Base-by-base conservation (phyloP, 2,888 invertebrate species). In the Dione vanillae region DNA sequence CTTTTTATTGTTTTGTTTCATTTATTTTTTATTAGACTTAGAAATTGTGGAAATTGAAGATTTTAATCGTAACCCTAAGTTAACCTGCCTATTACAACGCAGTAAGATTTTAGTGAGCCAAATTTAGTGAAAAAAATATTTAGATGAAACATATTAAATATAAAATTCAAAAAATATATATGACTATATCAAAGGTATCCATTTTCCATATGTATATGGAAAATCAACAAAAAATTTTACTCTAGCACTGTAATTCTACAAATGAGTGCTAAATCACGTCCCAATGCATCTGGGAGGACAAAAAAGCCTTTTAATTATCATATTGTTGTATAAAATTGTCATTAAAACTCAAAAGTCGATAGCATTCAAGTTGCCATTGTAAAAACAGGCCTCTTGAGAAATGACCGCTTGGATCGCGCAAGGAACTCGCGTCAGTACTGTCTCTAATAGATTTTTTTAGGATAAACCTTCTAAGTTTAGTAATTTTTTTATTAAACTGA, bases 241-340 rank as follows among this genome's bases (percentile, higher is more conserved):
- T 41, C 64, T 12, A 35, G 12, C 52, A 64, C 69, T 65, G 72
- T 80, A 71, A 74, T 72, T 69, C 65, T 27, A 59, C 56, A 65
- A 64, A 59, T 67, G 70, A 40, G 54, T 62, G 56, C 58, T 47
- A 65, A 75, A 73, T 75, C 75, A 75, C 72, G 75, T 72, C 54
- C 61, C 69, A 80, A 79, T 82, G 84, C 85, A 83, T 82, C 83
- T 80, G 81, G 78, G 74, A 77, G 80, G 78, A 79, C 83, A 83
- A 78, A 80, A 77, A 82, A 79, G 79, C 81, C 35, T 54, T 37
- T 84, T 89, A 89, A 91, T 91, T 91, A 91, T 87, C 90, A 89
- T 91, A 89, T 85, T 87, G 85, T 87, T 87, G 90, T 87, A 90
- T 91, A 91, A 91, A 91, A 89, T 87, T 81, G 84, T 84, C 88